Percentiles rank a stretch among this genome's conserved stretches.
Conservation (phyloP, 2,797 vertebrate species). For the Euthynnus affinis region DNA sequence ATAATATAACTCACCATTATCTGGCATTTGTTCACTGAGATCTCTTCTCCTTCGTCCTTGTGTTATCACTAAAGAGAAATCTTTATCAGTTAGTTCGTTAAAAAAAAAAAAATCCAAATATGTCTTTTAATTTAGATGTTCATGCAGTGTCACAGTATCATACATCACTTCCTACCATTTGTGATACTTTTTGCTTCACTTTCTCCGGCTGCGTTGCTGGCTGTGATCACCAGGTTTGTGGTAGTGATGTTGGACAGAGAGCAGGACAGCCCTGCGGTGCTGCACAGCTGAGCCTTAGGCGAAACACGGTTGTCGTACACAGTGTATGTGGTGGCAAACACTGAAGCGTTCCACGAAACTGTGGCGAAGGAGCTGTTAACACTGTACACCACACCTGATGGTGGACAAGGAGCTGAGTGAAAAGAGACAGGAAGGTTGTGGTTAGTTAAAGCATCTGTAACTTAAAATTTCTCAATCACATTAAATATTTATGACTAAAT, state of each 20-base stretch:
- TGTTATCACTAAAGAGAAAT: slow-evolving; percentile 36
- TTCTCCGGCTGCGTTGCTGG: slow-evolving; percentile 81
- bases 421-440: background rate
- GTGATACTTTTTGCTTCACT: slow-evolving; percentile 63
- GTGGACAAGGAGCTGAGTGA: slow-evolving; percentile 84
- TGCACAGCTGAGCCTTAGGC: slow-evolving; percentile 69
- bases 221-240: slow-evolving; percentile 73
- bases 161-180: slow-evolving; percentile 53
- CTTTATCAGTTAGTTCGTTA: background rate
- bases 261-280: slow-evolving; percentile 74
- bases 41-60: slow-evolving; percentile 63
- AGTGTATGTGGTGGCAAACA: slow-evolving; percentile 73
- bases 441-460: background rate
- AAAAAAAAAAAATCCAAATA: background rate
- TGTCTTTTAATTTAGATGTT: background rate
- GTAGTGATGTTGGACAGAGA: slow-evolving; percentile 52
- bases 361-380: slow-evolving; percentile 50
- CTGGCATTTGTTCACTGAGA: slow-evolving; percentile 29
- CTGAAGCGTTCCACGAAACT: slow-evolving; percentile 78
- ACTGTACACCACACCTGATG: slow-evolving; percentile 61
- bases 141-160: background rate
- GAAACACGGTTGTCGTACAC: slow-evolving; percentile 65
- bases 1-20: slow-evolving; percentile 57
- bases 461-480: background rate
- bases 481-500: background rate